These are phyloP conservation scores for Samia ricini DNA, from an alignment of 1,140 invertebrate species.

Conservation along the genomic window DNA sequence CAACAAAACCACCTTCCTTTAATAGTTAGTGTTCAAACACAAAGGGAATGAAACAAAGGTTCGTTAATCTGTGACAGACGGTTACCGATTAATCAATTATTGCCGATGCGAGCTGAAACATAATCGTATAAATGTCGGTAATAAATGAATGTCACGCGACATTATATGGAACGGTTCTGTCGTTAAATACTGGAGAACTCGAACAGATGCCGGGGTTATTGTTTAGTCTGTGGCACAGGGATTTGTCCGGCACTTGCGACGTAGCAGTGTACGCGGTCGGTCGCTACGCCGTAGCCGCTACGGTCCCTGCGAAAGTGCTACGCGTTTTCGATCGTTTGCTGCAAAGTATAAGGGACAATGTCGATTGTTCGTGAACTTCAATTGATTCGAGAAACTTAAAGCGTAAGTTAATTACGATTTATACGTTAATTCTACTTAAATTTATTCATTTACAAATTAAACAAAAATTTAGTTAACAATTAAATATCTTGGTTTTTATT, in stretches of 20 bases:
- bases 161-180: background rate
- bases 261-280: constrained; percentile 32
- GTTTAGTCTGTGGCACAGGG: constrained; percentile 27
- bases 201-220: constrained; percentile 6
- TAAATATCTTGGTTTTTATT: no score
- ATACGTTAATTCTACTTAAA: no score
- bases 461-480: no score
- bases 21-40: constrained; percentile 16
- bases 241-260: constrained; percentile 22
- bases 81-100: constrained; percentile 42
- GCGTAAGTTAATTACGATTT: background rate
- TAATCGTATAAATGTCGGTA: background rate
- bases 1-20: background rate
- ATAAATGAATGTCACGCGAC: background rate
- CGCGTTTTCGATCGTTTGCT: constrained; percentile 18
- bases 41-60: constrained; percentile 38
- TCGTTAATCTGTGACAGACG: constrained; percentile 37
- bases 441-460: no score
- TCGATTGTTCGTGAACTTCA: background rate
- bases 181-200: constrained; percentile 15
- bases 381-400: background rate
- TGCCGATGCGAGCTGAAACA: constrained; percentile 21
- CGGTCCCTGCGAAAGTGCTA: constrained; percentile 26
- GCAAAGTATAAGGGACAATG: no score
- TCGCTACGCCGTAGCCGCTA: constrained; percentile 29